Conservation (phyloP, 23 tunicate species). For the Phallusia fumigata region DNA sequence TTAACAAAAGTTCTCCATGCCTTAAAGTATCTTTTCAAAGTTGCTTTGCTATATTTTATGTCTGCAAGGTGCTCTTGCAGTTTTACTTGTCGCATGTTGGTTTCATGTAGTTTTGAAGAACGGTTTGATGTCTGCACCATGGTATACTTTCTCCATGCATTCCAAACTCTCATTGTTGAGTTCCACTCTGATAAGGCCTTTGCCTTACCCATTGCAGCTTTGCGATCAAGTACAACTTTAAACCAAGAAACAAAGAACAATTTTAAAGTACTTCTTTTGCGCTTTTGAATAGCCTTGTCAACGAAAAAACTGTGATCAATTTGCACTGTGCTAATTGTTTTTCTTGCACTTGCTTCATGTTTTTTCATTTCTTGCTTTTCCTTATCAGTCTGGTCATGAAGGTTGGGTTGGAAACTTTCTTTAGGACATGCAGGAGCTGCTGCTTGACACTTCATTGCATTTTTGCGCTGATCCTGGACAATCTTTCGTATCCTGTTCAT, state of each 20-base stretch:
- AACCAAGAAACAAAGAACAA: slow-evolving; percentile 46
- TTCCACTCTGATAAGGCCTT: slow-evolving; percentile 77
- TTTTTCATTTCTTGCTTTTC: neutral
- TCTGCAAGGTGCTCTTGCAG: slow-evolving; percentile 27
- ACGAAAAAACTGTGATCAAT: neutral
- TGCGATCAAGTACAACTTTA: slow-evolving; percentile 44
- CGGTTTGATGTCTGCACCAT: slow-evolving; percentile 26
- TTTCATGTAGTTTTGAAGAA: slow-evolving; percentile 19
- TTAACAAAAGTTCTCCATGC: slow-evolving; percentile 42
- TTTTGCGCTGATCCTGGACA: slow-evolving; percentile 55
- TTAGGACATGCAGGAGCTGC: neutral
- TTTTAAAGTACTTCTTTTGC: slow-evolving; percentile 19
- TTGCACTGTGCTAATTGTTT: neutral
- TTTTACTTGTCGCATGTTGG: slow-evolving; percentile 24
- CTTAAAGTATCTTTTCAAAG: slow-evolving; percentile 19
- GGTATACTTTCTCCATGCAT: slow-evolving; percentile 59
- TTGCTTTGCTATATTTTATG: slow-evolving; percentile 3
- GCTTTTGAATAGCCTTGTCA: neutral
- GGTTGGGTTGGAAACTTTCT: neutral
- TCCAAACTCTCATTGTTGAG: slow-evolving; percentile 42
- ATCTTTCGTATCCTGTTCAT: slow-evolving; percentile 58
- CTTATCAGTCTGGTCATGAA: neutral
- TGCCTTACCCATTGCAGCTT: slow-evolving; percentile 65
- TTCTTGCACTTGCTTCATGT: neutral
- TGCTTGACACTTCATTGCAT: neutral